Percentiles rank a stretch among this genome's conserved stretches.
Conservation (phyloP, 2,113 vertebrate species). For the Acanthochromis polyacanthus region DNA sequence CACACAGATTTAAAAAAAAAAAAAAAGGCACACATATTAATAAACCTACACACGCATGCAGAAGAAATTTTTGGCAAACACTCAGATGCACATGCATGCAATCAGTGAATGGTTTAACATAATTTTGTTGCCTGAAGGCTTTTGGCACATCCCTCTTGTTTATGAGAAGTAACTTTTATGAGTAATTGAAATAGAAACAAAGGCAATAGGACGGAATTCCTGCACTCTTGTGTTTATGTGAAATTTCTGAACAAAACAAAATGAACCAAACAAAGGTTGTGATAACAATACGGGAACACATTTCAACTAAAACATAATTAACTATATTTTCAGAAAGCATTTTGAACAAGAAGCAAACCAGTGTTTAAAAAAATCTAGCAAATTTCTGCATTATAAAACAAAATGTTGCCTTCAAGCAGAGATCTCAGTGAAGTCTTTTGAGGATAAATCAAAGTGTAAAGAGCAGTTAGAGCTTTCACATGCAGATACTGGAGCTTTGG, state of each 20-base stretch:
- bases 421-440: not conserved
- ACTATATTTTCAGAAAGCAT: not conserved
- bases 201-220: constrained; percentile 14
- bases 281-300: not conserved
- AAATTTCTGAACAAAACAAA: constrained; percentile 1
- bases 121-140: constrained; percentile 25
- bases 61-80: constrained; percentile 18
- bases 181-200: constrained; percentile 28
- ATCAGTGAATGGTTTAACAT: not conserved
- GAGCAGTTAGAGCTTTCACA: not conserved
- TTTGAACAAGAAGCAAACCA: not conserved
- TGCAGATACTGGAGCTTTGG: not conserved
- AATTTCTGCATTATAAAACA: not conserved
- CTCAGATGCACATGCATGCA: constrained; percentile 8
- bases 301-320: not conserved
- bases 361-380: not conserved
- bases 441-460: not conserved
- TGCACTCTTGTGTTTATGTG: constrained; percentile 3
- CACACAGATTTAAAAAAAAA: not conserved
- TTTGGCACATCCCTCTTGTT: constrained; percentile 23
- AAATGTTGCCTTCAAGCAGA: not conserved
- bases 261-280: constrained; percentile 6
- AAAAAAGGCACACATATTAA: not conserved
- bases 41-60: constrained; percentile 7
- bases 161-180: constrained; percentile 17